Conservation (phyloP, 53 echinoderm and acorn worm genomes). For the Mesocentrotus franciscanus region DNA sequence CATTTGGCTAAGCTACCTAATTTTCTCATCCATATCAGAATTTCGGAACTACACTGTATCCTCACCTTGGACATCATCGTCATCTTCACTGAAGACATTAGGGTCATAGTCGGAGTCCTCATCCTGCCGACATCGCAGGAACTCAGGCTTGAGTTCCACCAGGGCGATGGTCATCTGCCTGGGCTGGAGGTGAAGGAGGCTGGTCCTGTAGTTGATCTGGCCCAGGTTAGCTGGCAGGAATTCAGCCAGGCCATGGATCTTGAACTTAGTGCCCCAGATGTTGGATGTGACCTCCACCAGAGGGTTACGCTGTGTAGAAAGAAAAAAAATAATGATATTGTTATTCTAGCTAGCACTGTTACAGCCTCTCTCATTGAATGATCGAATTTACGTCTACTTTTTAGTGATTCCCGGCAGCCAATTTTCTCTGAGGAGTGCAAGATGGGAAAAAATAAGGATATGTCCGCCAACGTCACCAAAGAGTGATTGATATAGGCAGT, state of each 20-base stretch:
- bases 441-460: no score
- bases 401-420: no score
- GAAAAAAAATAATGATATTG: neutral
- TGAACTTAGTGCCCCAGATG: slow-evolving; percentile 99
- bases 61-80: slow-evolving; percentile 88
- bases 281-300: slow-evolving; percentile 97
- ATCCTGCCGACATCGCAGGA: slow-evolving; percentile 72
- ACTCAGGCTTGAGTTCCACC: slow-evolving; percentile 88
- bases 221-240: slow-evolving; percentile 96
- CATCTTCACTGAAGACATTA: slow-evolving; percentile 97
- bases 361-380: no score
- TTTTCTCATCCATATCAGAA: no score
- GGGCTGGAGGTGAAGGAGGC: slow-evolving; percentile 96
- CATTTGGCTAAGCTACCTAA: no score
- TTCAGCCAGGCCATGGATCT: slow-evolving; percentile 89
- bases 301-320: slow-evolving; percentile 73
- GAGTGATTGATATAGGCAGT: no score
- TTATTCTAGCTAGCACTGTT: no score
- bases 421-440: no score
- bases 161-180: slow-evolving; percentile 99
- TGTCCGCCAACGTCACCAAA: no score
- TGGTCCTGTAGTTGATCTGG: slow-evolving; percentile 95
- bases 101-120: slow-evolving; percentile 90
- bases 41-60: neutral
- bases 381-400: no score